phyloP scores from a whole-genome alignment of 2,888 invertebrate species.

The Herminia tarsipennalis region DNA sequence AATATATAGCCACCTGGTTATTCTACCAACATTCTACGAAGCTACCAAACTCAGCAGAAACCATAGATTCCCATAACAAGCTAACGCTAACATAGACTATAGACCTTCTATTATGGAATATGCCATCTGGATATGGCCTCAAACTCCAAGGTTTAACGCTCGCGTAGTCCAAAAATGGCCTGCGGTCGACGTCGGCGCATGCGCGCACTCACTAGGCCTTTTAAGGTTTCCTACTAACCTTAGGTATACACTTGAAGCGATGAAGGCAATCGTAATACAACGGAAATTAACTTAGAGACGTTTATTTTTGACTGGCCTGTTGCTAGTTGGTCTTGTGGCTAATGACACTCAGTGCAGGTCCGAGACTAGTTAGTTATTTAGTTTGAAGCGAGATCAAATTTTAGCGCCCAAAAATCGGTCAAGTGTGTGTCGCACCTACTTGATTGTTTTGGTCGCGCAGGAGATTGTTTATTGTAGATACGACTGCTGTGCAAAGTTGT shows the following conservation, averaged over 20 bases:
- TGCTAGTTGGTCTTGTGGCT: too few relatives aligned
- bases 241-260: constrained; percentile 58
- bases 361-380: background rate
- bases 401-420: too few relatives aligned
- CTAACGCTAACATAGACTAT: constrained; percentile 33
- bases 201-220: constrained; percentile 65
- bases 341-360: too few relatives aligned
- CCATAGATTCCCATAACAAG: constrained; percentile 32
- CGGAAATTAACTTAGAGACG: constrained; percentile 41
- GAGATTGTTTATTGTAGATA: too few relatives aligned
- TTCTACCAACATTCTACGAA: background rate
- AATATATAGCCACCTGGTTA: background rate
- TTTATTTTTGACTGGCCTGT: too few relatives aligned
- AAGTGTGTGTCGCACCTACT: too few relatives aligned
- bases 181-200: constrained; percentile 57
- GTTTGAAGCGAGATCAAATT: too few relatives aligned
- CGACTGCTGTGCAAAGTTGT: too few relatives aligned
- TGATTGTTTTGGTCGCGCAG: too few relatives aligned
- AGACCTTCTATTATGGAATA: constrained; percentile 44
- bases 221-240: constrained; percentile 74
- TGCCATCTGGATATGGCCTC: constrained; percentile 48
- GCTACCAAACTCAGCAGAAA: constrained; percentile 4
- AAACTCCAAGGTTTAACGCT: constrained; percentile 59
- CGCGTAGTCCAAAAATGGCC: constrained; percentile 71
- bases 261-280: constrained; percentile 59